Percentiles rank a stretch among this genome's conserved stretches.
Conservation (phyloP, 2,888 invertebrate genomes). For the Troides helena region DNA sequence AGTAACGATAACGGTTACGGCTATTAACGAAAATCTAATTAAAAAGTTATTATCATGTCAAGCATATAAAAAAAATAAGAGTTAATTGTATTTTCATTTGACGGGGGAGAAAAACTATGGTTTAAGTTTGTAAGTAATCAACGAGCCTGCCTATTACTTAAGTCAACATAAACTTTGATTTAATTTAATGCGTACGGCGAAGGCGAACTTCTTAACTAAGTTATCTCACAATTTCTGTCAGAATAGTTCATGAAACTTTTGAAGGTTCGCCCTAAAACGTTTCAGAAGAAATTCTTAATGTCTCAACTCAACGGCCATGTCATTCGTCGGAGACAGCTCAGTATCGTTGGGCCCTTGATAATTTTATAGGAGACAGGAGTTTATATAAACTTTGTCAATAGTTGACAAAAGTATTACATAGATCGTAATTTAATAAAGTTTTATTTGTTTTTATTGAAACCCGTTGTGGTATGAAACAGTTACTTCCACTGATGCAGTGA, state of each 20-base stretch:
- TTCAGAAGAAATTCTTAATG: constrained; percentile 20
- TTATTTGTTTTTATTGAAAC: neutral
- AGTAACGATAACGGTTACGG: too few species aligned
- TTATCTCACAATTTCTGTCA: constrained; percentile 24
- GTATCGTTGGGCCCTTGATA: constrained; percentile 4
- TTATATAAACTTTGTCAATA: neutral
- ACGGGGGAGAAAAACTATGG: neutral
- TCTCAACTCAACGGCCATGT: neutral
- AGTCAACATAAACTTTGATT: constrained; percentile 14
- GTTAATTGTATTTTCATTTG: neutral
- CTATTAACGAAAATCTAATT: too few species aligned
- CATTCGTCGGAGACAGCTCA: constrained; percentile 1
- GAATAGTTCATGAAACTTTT: constrained; percentile 20
- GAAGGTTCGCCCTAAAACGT: constrained; percentile 14
- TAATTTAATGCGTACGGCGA: constrained; percentile 8
- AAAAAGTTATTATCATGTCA: too few species aligned
- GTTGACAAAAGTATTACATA: neutral
- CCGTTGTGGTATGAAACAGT: too few species aligned
- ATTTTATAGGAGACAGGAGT: constrained; percentile 4
- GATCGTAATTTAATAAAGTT: neutral
- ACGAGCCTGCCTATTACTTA: constrained; percentile 2
- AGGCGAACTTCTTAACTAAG: constrained; percentile 12
- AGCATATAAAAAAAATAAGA: too few species aligned
- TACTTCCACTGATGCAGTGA: too few species aligned
- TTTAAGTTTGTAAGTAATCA: neutral